phyloP scores from a whole-genome alignment of 1,140 invertebrate genomes.

The Drosophila lowei region DNA sequence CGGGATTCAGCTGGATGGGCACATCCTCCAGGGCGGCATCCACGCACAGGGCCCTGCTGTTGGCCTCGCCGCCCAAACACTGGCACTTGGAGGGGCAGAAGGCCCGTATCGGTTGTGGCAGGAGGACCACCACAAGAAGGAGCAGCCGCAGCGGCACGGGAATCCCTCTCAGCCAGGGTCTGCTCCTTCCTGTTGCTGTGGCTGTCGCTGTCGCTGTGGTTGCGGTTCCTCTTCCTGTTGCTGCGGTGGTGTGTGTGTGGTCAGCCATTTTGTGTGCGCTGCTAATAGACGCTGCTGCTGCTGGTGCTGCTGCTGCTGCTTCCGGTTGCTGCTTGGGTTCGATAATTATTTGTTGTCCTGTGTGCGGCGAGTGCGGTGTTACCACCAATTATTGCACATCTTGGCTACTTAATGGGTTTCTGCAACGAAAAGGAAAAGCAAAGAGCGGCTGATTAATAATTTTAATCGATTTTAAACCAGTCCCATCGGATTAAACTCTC shows the following conservation, averaged over 20 bases:
- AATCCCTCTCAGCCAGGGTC: slow-evolving; percentile 17
- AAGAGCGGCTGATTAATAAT: too few species aligned
- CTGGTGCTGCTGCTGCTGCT: background rate
- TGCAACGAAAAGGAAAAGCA: background rate
- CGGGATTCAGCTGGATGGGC: slow-evolving; percentile 94
- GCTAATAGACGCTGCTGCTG: slow-evolving; percentile 10
- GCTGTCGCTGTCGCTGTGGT: slow-evolving; percentile 2
- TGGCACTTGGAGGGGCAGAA: slow-evolving; percentile 91
- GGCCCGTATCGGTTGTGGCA: slow-evolving; percentile 82
- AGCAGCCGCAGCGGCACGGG: slow-evolving; percentile 28
- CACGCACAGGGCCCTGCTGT: slow-evolving; percentile 88
- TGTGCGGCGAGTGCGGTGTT: slow-evolving; percentile 23
- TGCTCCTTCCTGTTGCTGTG: slow-evolving; percentile 18
- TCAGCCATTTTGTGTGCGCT: slow-evolving; percentile 37
- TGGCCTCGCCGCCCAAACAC: slow-evolving; percentile 88
- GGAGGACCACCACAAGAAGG: slow-evolving; percentile 47
- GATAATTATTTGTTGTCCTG: slow-evolving; percentile 27
- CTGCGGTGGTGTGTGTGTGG: slow-evolving; percentile 27
- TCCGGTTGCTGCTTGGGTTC: background rate
- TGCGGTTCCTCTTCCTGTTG: slow-evolving; percentile 10
- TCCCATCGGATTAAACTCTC: slow-evolving; percentile 5
- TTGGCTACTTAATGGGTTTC: slow-evolving; percentile 14
- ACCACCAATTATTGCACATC: slow-evolving; percentile 34
- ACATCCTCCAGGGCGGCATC: slow-evolving; percentile 91
- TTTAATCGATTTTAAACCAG: too few species aligned